These are phyloP conservation scores for Anoplius nigerrimus DNA, from an alignment of 2,888 invertebrate species.

Conservation along the genomic window DNA sequence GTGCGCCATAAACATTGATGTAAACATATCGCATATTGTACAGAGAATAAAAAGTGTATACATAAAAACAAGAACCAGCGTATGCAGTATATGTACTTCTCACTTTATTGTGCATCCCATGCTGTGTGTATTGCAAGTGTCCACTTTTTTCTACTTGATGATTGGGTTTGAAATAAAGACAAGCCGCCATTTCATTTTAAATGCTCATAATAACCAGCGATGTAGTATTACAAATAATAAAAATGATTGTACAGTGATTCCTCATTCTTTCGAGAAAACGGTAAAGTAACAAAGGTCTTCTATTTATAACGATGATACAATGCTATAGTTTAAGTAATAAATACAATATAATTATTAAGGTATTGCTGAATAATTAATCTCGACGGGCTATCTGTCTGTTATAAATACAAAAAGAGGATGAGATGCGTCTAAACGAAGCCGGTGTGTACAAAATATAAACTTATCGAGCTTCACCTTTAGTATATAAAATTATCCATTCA, in stretches of 20 bases:
- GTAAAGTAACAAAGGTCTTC: constrained; percentile 46
- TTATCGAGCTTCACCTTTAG: constrained; percentile 44
- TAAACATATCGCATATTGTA: constrained; percentile 52
- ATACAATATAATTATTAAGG: constrained; percentile 46
- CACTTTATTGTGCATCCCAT: too few species aligned
- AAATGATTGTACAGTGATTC: constrained; percentile 37
- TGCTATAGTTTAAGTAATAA: constrained; percentile 52
- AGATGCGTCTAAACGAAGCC: constrained; percentile 46
- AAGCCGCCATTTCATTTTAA: constrained; percentile 29
- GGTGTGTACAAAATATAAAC: constrained; percentile 62
- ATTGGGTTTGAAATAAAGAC: too few species aligned
- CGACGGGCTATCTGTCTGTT: constrained; percentile 16
- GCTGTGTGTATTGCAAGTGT: too few species aligned
- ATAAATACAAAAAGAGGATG: constrained; percentile 59
- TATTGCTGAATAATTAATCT: constrained; percentile 37
- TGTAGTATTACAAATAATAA: constrained; percentile 50
- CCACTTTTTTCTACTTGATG: too few species aligned
- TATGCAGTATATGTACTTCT: too few species aligned
- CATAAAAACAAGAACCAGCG: not conserved
- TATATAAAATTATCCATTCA: constrained; percentile 46
- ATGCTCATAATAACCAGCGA: constrained; percentile 52
- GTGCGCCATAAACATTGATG: constrained; percentile 43
- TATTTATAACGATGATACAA: constrained; percentile 44
- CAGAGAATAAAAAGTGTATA: constrained; percentile 36
- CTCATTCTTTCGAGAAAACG: constrained; percentile 19